These are phyloP conservation scores for Phenacoccus solenopsis DNA, from an alignment of 1,140 invertebrate genomes.

Conservation along the genomic window DNA sequence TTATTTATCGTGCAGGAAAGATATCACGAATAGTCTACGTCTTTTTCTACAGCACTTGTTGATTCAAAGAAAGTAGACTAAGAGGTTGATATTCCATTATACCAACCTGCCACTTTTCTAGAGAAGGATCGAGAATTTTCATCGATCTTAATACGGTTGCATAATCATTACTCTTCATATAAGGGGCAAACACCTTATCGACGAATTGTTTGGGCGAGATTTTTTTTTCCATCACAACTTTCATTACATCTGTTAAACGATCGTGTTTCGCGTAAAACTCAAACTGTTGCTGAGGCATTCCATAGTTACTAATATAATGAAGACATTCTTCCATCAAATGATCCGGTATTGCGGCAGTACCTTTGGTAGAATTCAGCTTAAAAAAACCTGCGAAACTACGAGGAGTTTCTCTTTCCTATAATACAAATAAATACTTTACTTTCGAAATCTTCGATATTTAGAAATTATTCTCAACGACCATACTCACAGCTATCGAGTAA, in stretches of 20 bases:
- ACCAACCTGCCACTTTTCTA: background rate
- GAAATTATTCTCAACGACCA: background rate
- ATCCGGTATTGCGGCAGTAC: background rate
- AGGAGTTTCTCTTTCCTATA: background rate
- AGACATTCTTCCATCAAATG: slow-evolving; percentile 49
- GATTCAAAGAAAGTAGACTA: background rate
- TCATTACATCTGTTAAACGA: slow-evolving; percentile 43
- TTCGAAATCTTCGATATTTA: background rate
- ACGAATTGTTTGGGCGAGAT: slow-evolving; percentile 53
- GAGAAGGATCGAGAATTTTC: background rate
- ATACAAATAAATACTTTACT: background rate
- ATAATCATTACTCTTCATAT: slow-evolving; percentile 45
- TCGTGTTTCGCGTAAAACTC: slow-evolving; percentile 53
- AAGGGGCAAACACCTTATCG: slow-evolving; percentile 50
- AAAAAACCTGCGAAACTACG: background rate
- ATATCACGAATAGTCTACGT: too few relatives aligned
- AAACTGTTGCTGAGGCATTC: slow-evolving; percentile 49
- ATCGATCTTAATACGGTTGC: background rate
- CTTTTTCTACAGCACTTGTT: too few relatives aligned
- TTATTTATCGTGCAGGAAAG: slow-evolving; percentile 7
- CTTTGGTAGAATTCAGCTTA: background rate
- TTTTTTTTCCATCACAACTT: slow-evolving; percentile 47
- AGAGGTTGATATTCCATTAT: background rate
- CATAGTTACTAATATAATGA: slow-evolving; percentile 58
- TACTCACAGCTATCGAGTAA: slow-evolving; percentile 8